Evolutionary conservation across 2,797 vertebrate species (phyloP).

Genomic region (Rhinatrema bivittatum): DNA sequence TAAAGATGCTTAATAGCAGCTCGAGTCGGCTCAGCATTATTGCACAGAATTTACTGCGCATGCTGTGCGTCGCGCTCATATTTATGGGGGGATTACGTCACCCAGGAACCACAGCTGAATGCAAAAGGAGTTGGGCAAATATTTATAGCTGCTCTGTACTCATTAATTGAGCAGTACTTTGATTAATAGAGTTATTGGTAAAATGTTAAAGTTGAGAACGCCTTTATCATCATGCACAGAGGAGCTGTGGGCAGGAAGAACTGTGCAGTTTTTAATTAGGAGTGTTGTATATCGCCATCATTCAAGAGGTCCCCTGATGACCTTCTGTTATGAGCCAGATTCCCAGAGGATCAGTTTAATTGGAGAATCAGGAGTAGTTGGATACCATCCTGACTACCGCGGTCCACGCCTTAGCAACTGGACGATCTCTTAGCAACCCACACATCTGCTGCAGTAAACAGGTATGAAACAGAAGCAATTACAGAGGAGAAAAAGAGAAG

Average conservation of each 20-base stretch:
- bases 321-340: constrained; percentile 16
- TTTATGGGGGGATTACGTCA: not conserved
- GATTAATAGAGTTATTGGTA: not conserved
- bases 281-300: not conserved
- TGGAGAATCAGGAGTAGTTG: constrained; percentile 9
- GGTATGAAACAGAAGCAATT: not conserved
- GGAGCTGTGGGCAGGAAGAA: not conserved
- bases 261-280: constrained; percentile 12
- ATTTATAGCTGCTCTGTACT: not conserved
- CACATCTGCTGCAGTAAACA: not conserved
- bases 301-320: constrained; percentile 7
- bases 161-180: not conserved
- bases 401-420: constrained; percentile 10
- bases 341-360: constrained; percentile 36
- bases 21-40: not conserved
- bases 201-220: not conserved
- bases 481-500: too few relatives aligned
- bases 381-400: constrained; percentile 20
- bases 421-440: not conserved
- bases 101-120: not conserved
- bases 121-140: not conserved
- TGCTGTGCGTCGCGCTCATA: not conserved
- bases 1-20: constrained; percentile 1
- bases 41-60: not conserved
- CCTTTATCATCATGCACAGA: not conserved